Evolutionary conservation across 1,140 invertebrate genomes (phyloP).

Genomic region (Carcinoscorpius rotundicauda): DNA sequence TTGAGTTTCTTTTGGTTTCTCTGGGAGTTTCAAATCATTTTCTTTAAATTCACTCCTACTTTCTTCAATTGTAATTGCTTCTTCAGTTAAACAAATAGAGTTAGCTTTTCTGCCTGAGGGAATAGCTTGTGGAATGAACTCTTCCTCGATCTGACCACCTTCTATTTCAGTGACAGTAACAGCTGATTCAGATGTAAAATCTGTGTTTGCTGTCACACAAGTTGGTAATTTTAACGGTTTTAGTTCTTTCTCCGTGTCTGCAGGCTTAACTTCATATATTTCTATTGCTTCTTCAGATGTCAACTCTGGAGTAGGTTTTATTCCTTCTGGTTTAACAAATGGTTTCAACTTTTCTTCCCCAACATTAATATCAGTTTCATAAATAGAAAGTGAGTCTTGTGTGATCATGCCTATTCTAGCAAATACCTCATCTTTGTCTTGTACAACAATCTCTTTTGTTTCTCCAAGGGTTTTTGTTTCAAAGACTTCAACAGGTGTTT

Average conservation of each 20-base stretch:
- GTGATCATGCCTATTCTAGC: conserved; percentile 11
- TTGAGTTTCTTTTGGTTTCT: conserved; percentile 8
- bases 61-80: conserved; percentile 3
- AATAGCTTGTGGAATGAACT: neutral
- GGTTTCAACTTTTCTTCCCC: conserved; percentile 6
- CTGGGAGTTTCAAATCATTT: conserved; percentile 1
- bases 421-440: neutral
- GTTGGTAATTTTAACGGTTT: conserved; percentile 1
- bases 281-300: conserved; percentile 20
- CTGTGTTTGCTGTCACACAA: neutral
- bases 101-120: neutral
- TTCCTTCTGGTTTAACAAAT: conserved; percentile 4
- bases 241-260: conserved; percentile 21
- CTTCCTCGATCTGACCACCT: neutral
- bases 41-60: neutral
- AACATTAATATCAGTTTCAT: conserved; percentile 9
- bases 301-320: neutral
- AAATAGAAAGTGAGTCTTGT: conserved; percentile 9
- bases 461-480: conserved; percentile 6
- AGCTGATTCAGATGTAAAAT: neutral
- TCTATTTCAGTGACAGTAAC: neutral
- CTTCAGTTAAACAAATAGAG: neutral
- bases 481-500: conserved; percentile 3
- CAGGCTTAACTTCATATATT: conserved; percentile 21
- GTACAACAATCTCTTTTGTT: conserved; percentile 4